phyloP scores from a whole-genome alignment of 2,797 vertebrate genomes.

The Nothura maculosa region DNA sequence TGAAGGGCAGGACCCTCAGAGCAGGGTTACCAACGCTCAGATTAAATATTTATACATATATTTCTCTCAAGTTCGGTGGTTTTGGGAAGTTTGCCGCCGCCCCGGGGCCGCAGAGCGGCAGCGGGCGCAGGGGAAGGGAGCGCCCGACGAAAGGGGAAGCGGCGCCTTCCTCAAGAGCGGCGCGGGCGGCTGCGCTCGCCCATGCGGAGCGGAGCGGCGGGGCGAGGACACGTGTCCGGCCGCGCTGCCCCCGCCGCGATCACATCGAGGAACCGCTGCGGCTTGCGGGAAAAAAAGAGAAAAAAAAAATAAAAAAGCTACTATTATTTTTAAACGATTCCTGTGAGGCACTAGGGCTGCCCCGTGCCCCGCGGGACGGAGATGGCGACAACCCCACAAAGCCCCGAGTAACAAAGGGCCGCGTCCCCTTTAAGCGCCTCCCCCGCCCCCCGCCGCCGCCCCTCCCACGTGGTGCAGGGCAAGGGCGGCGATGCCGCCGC shows the following conservation, averaged over 20 bases:
- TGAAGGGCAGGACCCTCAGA: fast-evolving
- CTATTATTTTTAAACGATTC: fast-evolving
- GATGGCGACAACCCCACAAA: too few relatives aligned
- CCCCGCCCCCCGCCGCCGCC: not conserved
- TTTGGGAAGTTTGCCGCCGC: too few relatives aligned
- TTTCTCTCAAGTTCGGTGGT: too few relatives aligned
- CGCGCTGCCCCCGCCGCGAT: too few relatives aligned
- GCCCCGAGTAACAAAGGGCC: fast-evolving
- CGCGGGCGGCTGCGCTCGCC: not conserved
- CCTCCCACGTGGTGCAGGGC: not conserved
- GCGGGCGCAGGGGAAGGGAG: fast-evolving
- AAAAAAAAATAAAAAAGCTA: too few relatives aligned
- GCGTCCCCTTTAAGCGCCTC: not conserved
- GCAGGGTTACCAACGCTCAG: not conserved
- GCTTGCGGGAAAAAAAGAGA: fast-evolving
- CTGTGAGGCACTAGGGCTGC: fast-evolving
- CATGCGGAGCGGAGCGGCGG: not conserved
- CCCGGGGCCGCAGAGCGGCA: not conserved
- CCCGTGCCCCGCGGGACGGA: too few relatives aligned
- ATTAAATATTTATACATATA: not conserved
- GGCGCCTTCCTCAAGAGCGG: not conserved
- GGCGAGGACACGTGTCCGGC: not conserved
- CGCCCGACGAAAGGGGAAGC: not conserved
- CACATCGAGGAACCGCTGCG: not conserved
- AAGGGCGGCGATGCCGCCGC: not conserved